Conservation (phyloP, 2,113 vertebrate genomes). For the Condylura cristata region DNA sequence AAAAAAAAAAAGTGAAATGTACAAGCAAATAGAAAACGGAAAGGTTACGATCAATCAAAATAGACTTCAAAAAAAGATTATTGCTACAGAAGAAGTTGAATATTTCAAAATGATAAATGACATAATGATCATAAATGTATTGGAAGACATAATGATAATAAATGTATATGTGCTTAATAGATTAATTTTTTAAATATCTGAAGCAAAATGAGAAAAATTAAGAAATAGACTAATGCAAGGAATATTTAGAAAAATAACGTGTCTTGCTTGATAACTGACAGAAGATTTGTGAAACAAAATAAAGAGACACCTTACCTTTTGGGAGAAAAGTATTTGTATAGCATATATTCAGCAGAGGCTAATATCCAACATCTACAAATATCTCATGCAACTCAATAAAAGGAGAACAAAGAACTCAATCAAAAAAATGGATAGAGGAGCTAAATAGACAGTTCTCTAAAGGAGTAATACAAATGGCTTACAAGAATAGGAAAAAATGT, state of each 20-base stretch:
- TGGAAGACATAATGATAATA: neutral
- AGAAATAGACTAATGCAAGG: neutral
- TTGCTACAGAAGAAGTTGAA: neutral
- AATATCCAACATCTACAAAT: no score
- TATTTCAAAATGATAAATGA: neutral
- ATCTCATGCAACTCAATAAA: no score
- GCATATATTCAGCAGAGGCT: no score
- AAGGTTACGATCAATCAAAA: neutral
- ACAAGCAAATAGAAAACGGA: neutral
- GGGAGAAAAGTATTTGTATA: no score
- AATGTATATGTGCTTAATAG: neutral
- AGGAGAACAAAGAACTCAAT: no score
- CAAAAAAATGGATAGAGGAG: no score
- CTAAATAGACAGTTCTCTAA: no score
- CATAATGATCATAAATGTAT: neutral
- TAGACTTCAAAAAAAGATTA: neutral
- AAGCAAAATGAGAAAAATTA: neutral
- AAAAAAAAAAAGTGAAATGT: neutral
- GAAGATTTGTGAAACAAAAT: neutral
- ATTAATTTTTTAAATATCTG: neutral
- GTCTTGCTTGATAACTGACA: neutral
- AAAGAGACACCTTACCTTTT: no score
- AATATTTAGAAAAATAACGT: neutral
- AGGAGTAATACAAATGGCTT: no score
- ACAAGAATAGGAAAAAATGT: no score